Evolutionary conservation across 2,113 vertebrate genomes (phyloP), one percentile per base, ranked within the genome.

Genomic region (Platanista minor): DNA sequence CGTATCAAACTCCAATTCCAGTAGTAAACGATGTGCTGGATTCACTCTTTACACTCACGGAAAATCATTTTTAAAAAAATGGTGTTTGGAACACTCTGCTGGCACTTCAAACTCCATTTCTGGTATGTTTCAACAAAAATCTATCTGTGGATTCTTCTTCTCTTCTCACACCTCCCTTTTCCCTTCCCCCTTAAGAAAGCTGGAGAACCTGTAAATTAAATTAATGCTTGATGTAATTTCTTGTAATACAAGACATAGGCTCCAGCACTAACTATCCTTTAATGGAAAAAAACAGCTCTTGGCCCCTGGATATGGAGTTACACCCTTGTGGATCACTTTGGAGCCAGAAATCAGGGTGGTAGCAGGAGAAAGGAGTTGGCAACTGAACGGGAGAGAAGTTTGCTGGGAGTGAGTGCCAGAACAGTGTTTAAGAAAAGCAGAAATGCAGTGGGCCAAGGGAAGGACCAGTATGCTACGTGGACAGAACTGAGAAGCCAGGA

Each of bases 41-140:
- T 94, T 97, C 43, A 94, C 91, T 98, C 85, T 97, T 96, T 93
- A 95, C 74, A 88, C 97, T 98, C 96, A 97, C 97, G 97, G 96
- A 98, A 98, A 98, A 96, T 94, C 31, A 96, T 77, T 97, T 97
- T 0, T 3, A 95, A 87, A 97, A 94, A 97, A 96, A 97, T 96
- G 96, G 92, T 91, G 91, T 95, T 95, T 98, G 96, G 95, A 98
- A 93, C 90, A 98, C 57, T 98, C 80, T 74, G 21, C 77, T 97
- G 96, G 96, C 97, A 97, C 86, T 97, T 97, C 80, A 95, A 95
- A 78, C 96, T 98, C 80, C 39, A 52, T 88, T 97, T 97, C 95
- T 97, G 94, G 71, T 97, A 59, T 84, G n/a, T 96, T 95, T 97
- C 90, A 97, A 87, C 87, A 96, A 96, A 97, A 98, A 87, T 83